phyloP scores from a whole-genome alignment of 2,797 vertebrate genomes.

The Tympanoctomys barrerae region DNA sequence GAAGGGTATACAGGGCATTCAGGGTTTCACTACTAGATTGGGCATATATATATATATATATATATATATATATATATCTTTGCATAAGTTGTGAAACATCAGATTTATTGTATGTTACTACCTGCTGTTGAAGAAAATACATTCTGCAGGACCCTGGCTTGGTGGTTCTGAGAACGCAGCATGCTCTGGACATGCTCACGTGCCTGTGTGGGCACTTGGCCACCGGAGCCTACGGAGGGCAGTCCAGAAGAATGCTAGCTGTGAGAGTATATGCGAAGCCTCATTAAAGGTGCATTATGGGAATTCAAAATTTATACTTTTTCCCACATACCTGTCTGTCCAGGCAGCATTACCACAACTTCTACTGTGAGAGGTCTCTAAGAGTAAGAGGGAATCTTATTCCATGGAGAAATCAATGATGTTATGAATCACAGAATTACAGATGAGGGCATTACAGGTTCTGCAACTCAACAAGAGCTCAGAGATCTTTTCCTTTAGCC shows the following conservation, averaged over 20 bases:
- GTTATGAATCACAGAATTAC: slow-evolving; percentile 13
- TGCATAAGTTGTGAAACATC: neutral
- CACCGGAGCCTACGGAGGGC: neutral
- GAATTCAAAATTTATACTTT: neutral
- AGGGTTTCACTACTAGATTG: too few relatives aligned
- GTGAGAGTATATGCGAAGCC: neutral
- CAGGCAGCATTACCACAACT: neutral
- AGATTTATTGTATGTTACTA: neutral
- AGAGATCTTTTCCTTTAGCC: neutral
- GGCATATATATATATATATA: too few relatives aligned
- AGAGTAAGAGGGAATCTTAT: neutral
- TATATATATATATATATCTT: neutral
- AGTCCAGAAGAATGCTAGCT: neutral
- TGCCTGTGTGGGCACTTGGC: neutral
- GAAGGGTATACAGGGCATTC: too few relatives aligned
- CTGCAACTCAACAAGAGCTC: neutral
- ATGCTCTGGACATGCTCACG: neutral
- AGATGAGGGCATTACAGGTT: neutral
- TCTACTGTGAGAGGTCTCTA: neutral
- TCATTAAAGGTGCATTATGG: neutral
- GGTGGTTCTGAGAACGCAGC: neutral
- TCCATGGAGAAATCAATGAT: neutral
- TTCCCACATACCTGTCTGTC: neutral
- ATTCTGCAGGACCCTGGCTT: neutral
- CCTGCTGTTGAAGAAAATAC: neutral